Conservation (phyloP, 1,140 invertebrate genomes). For the Matsumurasca onukii region DNA sequence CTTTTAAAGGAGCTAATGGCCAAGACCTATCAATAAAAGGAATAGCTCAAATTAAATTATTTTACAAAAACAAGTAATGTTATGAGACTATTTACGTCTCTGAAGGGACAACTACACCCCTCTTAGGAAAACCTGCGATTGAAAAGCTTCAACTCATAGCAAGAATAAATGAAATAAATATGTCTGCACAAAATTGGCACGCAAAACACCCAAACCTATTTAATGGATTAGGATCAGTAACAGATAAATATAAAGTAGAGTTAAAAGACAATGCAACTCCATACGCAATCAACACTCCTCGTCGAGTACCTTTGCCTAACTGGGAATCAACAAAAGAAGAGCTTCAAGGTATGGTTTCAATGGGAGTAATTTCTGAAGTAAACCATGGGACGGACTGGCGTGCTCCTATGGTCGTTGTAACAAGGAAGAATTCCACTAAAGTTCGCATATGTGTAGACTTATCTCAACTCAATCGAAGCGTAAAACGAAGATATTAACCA, state of each 20-base stretch:
- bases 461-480: background rate
- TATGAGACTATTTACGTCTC: background rate
- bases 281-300: background rate
- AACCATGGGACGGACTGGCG: background rate
- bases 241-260: slow-evolving; percentile 2
- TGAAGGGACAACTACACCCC: background rate
- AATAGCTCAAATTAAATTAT: background rate
- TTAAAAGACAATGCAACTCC: background rate
- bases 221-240: background rate
- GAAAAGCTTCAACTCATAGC: background rate
- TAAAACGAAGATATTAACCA: background rate
- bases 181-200: background rate
- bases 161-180: background rate
- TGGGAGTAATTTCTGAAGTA: background rate
- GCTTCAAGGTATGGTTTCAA: background rate
- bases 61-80: background rate
- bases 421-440: background rate
- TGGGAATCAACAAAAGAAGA: background rate
- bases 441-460: background rate
- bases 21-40: background rate
- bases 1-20: no score
- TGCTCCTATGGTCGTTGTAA: background rate
- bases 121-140: background rate
- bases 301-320: background rate
- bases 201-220: background rate